Percentiles rank a stretch among this genome's conserved stretches.
phyloP scores from a whole-genome alignment of 1,140 invertebrate species.

The Hylaeus volcanicus region DNA sequence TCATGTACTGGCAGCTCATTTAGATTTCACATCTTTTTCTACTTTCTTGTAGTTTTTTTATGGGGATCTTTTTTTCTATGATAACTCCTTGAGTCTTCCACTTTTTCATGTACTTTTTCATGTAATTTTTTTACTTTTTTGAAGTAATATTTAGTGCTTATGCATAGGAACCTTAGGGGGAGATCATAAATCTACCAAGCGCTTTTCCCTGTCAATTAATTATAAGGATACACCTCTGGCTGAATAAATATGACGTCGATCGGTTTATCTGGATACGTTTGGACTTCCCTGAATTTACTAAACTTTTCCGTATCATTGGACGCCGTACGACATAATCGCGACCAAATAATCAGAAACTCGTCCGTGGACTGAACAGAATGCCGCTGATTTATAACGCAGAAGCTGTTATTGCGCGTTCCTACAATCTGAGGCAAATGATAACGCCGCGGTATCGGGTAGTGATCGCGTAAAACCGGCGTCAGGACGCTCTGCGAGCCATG shows the following conservation, averaged over 20 bases:
- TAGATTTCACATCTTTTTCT: too few species aligned
- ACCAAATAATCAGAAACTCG: conserved; percentile 62
- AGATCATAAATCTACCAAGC: conserved; percentile 31
- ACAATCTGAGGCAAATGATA: conserved; percentile 70
- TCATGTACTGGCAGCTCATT: too few species aligned
- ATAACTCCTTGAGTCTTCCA: too few species aligned
- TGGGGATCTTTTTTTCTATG: too few species aligned
- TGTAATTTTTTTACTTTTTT: too few species aligned
- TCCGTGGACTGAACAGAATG: conserved; percentile 48
- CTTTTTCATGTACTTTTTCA: too few species aligned
- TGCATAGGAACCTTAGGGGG: not conserved
- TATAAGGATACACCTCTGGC: conserved; percentile 34
- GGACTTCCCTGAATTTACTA: not conserved
- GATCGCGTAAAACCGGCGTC: conserved; percentile 69
- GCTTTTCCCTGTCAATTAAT: conserved; percentile 47
- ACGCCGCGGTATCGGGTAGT: conserved; percentile 51
- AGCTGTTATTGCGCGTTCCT: conserved; percentile 66
- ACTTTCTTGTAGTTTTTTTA: too few species aligned
- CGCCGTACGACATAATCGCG: conserved; percentile 59
- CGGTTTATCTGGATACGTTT: not conserved
- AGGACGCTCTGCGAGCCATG: conserved; percentile 41
- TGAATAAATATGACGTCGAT: conserved; percentile 47
- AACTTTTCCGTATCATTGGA: conserved; percentile 25
- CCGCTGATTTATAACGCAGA: conserved; percentile 66
- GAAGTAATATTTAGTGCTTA: not conserved